A percentile compares a stretch with the other conserved stretches of the same genome.
These are phyloP conservation scores for Dysmachus trigonus DNA, from an alignment of 2,888 invertebrate species.

Conservation along the genomic window DNA sequence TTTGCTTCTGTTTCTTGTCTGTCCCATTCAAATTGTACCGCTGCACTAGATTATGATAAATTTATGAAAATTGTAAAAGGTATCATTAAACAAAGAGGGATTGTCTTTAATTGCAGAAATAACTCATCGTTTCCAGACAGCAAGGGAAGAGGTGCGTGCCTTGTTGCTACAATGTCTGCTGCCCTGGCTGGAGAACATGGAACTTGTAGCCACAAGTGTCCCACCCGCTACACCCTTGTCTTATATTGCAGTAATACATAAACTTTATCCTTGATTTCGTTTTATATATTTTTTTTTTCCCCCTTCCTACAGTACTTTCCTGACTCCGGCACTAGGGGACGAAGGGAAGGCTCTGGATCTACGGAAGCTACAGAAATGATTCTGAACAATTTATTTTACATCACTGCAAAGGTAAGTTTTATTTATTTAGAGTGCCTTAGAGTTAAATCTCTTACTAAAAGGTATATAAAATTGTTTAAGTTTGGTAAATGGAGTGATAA, in stretches of 20 bases:
- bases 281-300: not conserved
- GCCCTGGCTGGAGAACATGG: conserved; percentile 99
- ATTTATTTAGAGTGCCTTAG: not conserved
- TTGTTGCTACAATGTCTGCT: conserved; percentile 89
- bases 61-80: not conserved
- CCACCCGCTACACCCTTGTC: conserved; percentile 88
- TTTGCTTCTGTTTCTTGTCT: not conserved
- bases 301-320: conserved; percentile 67
- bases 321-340: conserved; percentile 72
- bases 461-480: not conserved
- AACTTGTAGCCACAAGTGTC: conserved; percentile 95
- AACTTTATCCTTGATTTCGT: not conserved
- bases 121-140: conserved; percentile 95
- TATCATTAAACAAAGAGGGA: not conserved
- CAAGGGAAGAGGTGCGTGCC: conserved; percentile 91
- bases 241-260: conserved; percentile 77
- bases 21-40: not conserved
- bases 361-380: conserved; percentile 99
- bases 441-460: not conserved
- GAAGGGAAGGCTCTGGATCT: conserved; percentile 96
- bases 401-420: conserved; percentile 86
- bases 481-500: not conserved
- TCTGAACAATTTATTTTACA: conserved; percentile 97
- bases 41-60: not conserved
- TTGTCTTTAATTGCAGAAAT: conserved; percentile 76